phyloP scores from a whole-genome alignment of 2,113 vertebrate species.

The Embiotoca jacksoni region DNA sequence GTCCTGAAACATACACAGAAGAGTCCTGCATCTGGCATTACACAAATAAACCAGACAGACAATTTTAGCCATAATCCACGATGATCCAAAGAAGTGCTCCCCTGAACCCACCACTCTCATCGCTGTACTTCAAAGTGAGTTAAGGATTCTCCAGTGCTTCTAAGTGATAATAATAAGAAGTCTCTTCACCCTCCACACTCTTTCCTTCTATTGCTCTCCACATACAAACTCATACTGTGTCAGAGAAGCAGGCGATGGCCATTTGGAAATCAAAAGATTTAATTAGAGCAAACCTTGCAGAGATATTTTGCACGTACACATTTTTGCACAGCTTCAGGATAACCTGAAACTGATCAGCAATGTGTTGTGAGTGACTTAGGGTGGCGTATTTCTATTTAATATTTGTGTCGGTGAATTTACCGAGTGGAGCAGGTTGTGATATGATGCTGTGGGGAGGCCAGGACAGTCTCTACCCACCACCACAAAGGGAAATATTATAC shows the following conservation, averaged over 20 bases:
- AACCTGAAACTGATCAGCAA: background rate
- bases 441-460: too few species aligned
- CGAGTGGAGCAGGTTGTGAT: too few species aligned
- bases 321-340: too few species aligned
- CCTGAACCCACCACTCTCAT: conserved; percentile 34
- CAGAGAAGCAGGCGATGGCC: background rate
- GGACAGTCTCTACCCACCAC: too few species aligned
- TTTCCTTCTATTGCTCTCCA: conserved; percentile 11
- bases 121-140: conserved; percentile 36
- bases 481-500: background rate
- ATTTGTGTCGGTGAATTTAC: too few species aligned
- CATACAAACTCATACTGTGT: conserved; percentile 15
- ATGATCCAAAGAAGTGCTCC: conserved; percentile 33
- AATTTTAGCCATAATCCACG: conserved; percentile 50
- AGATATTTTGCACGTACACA: too few species aligned
- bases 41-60: conserved; percentile 16
- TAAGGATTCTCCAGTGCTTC: conserved; percentile 42
- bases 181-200: conserved; percentile 13
- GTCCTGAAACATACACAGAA: conserved; percentile 21
- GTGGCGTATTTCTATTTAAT: too few species aligned
- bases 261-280: conserved; percentile 3
- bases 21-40: conserved; percentile 25
- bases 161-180: conserved; percentile 57
- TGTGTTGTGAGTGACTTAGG: background rate
- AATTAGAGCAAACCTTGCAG: background rate